Base-by-base conservation (phyloP, 92 coral and sea anemone genomes). In the Epizoanthus ramosus region DNA sequence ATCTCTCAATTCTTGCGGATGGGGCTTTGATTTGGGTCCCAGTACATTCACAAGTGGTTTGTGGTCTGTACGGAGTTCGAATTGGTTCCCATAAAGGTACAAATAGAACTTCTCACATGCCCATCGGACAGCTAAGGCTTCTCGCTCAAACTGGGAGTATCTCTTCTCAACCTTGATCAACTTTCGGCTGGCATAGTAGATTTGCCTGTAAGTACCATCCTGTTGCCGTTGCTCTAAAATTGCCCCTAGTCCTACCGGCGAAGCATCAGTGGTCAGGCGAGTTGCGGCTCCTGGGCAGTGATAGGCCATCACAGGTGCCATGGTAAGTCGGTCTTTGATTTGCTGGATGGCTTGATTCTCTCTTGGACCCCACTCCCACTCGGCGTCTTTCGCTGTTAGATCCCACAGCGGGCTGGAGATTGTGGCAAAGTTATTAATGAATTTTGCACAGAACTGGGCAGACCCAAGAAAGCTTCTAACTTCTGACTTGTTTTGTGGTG, bases 291-390 rank as follows among this genome's bases (percentile, higher is more conserved):
- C 76, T 54, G 83, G 92, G 16, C 61, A 76, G 80, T 17, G 74
- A 71, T 81, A 88, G 18, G 88, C 92, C 90, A 83, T 88, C 24
- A 85, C 90, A 13, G 92, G 91, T 84, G 85, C 89, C n/a, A 71
- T 70, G 3, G 88, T 83, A 6, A 83, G 65, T 47, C 57, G 13
- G 28, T 13, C 58, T 57, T 92, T 89, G 6, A 80, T 73, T 23
- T 57, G 3, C 24, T 75, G 25, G 25, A 87, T 84, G 25, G 94
- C 93, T 56, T 63, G 53, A 63, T 72, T 70, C 63, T 83, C 88
- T 35, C 25, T 84, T 3, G 56, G 9, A 50, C 73, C 39, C 71
- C 88, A 75, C 59, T 53, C 43, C 75, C 76, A 75, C 4, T 28
- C 14, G 3, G 35, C n/a, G 65, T 61, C 63, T 13, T 70, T 70